Percentiles rank a stretch among this genome's conserved stretches.
Evolutionary conservation across 2,797 vertebrate species (phyloP).

Genomic region (Ptychobarbus kaznakovi): DNA sequence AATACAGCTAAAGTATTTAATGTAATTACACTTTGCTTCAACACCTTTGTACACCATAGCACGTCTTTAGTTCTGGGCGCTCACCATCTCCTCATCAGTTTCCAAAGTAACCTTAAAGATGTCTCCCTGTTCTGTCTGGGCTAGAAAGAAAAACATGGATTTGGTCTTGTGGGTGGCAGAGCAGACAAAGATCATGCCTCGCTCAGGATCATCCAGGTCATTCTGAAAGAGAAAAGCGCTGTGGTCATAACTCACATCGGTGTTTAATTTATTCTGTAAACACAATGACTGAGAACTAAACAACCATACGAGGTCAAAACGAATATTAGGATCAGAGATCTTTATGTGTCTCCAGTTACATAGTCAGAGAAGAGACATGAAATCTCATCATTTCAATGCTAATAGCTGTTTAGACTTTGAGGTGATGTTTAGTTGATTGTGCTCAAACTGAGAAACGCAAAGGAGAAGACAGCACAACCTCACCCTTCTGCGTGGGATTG

Average conservation of each 20-base stretch:
- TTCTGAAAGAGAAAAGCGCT: slow-evolving; percentile 77
- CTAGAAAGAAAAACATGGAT: slow-evolving; percentile 99
- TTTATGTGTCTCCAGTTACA: slow-evolving; percentile 47
- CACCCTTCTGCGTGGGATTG: slow-evolving; percentile 96
- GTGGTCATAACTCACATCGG: slow-evolving; percentile 13
- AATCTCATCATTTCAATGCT: slow-evolving; percentile 56
- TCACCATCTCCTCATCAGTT: slow-evolving; percentile 99
- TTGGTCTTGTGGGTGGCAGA: slow-evolving; percentile 99
- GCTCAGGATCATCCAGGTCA: slow-evolving; percentile 96
- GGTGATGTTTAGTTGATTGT: background rate
- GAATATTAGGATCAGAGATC: slow-evolving; percentile 52
- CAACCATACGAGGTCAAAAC: slow-evolving; percentile 31
- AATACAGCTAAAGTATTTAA: background rate
- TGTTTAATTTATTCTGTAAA: slow-evolving; percentile 6
- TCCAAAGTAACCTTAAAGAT: slow-evolving; percentile 99
- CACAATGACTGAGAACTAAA: slow-evolving; percentile 8
- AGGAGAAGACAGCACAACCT: slow-evolving; percentile 59
- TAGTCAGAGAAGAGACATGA: slow-evolving; percentile 67
- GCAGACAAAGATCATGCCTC: slow-evolving; percentile 99
- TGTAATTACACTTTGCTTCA: background rate
- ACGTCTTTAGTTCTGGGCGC: slow-evolving; percentile 12
- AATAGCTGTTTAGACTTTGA: background rate
- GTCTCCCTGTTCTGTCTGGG: slow-evolving; percentile 98
- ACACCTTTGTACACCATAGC: background rate
- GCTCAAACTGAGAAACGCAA: background rate